Evolutionary conservation across 2,888 invertebrate genomes (phyloP).

Genomic region (Pycnomerus fuliginosus): DNA sequence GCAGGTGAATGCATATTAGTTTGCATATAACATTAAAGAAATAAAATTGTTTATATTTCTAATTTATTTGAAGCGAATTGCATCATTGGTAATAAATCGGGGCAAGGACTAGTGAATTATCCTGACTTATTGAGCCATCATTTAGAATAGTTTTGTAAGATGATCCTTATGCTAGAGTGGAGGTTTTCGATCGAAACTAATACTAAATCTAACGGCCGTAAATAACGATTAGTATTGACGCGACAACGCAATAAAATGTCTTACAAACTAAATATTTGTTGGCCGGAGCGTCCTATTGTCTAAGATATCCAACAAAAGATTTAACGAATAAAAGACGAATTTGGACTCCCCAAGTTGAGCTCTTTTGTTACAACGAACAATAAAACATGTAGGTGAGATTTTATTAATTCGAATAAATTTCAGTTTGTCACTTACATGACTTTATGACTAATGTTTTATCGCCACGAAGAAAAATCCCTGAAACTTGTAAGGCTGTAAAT

Average conservation of each 20-base stretch:
- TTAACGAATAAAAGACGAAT: slow-evolving; percentile 25
- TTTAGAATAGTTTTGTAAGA: slow-evolving; percentile 17
- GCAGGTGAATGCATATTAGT: slow-evolving; percentile 21
- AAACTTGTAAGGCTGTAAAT: slow-evolving; percentile 14
- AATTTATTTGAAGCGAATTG: slow-evolving; percentile 13
- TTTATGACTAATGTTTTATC: slow-evolving; percentile 14
- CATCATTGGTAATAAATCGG: slow-evolving; percentile 11
- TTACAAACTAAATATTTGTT: slow-evolving; percentile 25
- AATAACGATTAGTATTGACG: slow-evolving; percentile 30
- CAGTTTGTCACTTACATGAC: slow-evolving; percentile 16
- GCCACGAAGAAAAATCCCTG: slow-evolving; percentile 7
- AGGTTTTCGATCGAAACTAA: slow-evolving; percentile 18
- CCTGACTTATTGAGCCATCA: slow-evolving; percentile 16
- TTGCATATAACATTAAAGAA: slow-evolving; percentile 14
- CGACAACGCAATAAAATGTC: slow-evolving; percentile 17
- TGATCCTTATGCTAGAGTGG: slow-evolving; percentile 1
- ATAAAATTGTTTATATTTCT: slow-evolving; percentile 16
- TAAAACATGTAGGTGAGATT: slow-evolving; percentile 28
- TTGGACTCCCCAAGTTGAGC: slow-evolving; percentile 32
- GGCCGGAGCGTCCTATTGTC: slow-evolving; percentile 10
- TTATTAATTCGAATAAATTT: slow-evolving; percentile 32
- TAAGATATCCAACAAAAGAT: slow-evolving; percentile 15
- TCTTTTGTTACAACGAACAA: slow-evolving; percentile 24
- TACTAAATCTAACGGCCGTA: slow-evolving; percentile 27
- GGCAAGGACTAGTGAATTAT: slow-evolving; percentile 8